phyloP scores from a whole-genome alignment of 1,140 invertebrate genomes.

The Lamellibrachia luymesi region DNA sequence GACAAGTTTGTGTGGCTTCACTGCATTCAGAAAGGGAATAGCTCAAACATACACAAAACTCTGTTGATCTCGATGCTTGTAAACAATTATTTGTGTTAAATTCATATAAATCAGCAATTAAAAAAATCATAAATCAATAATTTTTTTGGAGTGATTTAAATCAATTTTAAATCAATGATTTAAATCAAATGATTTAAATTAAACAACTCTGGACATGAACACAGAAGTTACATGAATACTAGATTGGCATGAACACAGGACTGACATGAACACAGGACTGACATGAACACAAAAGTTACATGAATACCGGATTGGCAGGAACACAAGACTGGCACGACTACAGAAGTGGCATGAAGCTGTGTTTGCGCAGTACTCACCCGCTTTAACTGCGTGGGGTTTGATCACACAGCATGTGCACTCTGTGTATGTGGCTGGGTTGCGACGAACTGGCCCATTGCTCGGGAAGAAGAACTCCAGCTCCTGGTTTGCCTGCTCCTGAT shows the following conservation, averaged over 20 bases:
- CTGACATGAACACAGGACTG: neutral
- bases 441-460: conserved; percentile 51
- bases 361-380: conserved; percentile 57
- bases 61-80: too few relatives aligned
- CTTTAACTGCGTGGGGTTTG: conserved; percentile 85
- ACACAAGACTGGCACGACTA: neutral
- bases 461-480: conserved; percentile 61
- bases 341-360: neutral
- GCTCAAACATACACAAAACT: too few relatives aligned
- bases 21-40: too few relatives aligned
- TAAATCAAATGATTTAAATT: too few relatives aligned
- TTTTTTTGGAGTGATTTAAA: too few relatives aligned
- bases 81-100: too few relatives aligned
- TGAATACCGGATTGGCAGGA: neutral
- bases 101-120: too few relatives aligned
- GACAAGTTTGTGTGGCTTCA: too few relatives aligned
- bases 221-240: neutral
- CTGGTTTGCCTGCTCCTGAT: conserved; percentile 61
- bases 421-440: conserved; percentile 65
- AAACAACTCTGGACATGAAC: too few relatives aligned
- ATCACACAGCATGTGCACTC: conserved; percentile 81
- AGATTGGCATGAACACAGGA: neutral
- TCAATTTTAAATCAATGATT: too few relatives aligned
- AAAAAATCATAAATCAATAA: too few relatives aligned
- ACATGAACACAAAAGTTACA: neutral